Evolutionary conservation across 2,797 vertebrate species (phyloP), one percentile per base, ranked within the genome.

Genomic region (Capromys pilorides): DNA sequence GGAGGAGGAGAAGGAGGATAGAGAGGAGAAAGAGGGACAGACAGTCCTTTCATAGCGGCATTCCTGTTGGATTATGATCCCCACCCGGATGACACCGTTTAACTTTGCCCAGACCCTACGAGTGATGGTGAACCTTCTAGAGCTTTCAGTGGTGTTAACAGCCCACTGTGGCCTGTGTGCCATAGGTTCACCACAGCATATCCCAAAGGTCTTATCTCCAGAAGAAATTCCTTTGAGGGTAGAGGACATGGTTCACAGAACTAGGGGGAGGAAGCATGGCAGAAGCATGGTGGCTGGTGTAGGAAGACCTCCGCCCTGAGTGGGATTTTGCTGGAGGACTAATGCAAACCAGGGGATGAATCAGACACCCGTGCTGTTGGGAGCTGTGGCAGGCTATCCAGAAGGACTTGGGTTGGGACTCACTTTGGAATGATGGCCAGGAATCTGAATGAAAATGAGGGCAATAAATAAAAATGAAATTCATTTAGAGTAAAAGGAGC

Each of bases 381-480:
- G 61, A 90, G 14, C 26, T 75, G 21, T 39, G n/a, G 24, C 85
- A 89, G n/a, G 31, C n/a, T 81, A 9, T 3, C 7, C 0, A 22
- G 24, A 89, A 57, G 24, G 78, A 71, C 11, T 33, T 66, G 7
- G 7, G 41, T 64, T 96, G 75, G 78, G 75, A 36, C 6, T 19
- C 45, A 54, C 61, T 49, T 96, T 66, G 73, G 57, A 94, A 84
- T 39, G 59, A 51, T 51, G 26, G 54, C 49, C n/a, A 94, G 36
- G 22, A 77, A 78, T 95, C 91, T 87, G 75, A 78, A 81, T 49
- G 57, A 36, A 57, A 73, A 54, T n/a, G 88, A 21, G 1, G 71
- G 26, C 92, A 61, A 79, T 54, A 67, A 73, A 7, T 28, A 75
- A 81, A 92, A 80, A 78, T 66, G 73, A 94, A 88, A 93, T 77